phyloP scores from a whole-genome alignment of 2,888 invertebrate genomes.

The Apodemia hepburni region DNA sequence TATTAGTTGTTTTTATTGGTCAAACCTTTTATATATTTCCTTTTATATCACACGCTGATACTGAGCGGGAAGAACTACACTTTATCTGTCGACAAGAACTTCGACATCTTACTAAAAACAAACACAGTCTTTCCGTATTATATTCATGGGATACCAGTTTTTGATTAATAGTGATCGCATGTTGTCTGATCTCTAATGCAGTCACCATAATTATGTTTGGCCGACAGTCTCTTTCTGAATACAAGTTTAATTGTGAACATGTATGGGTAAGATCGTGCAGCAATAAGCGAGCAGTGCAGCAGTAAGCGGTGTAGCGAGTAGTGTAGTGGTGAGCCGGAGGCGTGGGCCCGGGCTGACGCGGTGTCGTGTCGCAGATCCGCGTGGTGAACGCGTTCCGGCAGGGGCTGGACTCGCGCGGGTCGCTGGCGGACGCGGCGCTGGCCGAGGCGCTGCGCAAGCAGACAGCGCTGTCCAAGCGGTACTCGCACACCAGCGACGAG shows the following conservation, averaged over 20 bases:
- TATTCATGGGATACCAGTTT: too few relatives aligned
- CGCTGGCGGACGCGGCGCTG: slow-evolving; percentile 94
- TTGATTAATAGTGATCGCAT: too few relatives aligned
- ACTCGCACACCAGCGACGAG: slow-evolving; percentile 94
- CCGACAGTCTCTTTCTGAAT: background rate
- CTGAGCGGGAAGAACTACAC: too few relatives aligned
- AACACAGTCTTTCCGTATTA: too few relatives aligned
- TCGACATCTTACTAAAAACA: too few relatives aligned
- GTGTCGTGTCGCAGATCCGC: slow-evolving; percentile 91
- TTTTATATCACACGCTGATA: too few relatives aligned
- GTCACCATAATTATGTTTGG: too few relatives aligned
- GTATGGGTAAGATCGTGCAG: slow-evolving; percentile 20
- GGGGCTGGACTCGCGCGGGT: slow-evolving; percentile 97
- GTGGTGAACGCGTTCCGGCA: slow-evolving; percentile 99
- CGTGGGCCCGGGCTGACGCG: slow-evolving; percentile 29
- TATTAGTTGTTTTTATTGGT: too few relatives aligned
- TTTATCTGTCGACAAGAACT: too few relatives aligned
- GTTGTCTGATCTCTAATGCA: too few relatives aligned
- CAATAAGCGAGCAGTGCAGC: slow-evolving; percentile 27
- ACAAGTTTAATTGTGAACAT: background rate
- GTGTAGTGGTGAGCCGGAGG: too few relatives aligned
- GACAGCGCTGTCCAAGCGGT: slow-evolving; percentile 94
- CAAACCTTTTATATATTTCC: too few relatives aligned
- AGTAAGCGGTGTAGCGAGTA: slow-evolving; percentile 16
- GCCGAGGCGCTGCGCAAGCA: slow-evolving; percentile 97